phyloP scores from a whole-genome alignment of 2,113 vertebrate species.

The Drymodes brunneopygia region DNA sequence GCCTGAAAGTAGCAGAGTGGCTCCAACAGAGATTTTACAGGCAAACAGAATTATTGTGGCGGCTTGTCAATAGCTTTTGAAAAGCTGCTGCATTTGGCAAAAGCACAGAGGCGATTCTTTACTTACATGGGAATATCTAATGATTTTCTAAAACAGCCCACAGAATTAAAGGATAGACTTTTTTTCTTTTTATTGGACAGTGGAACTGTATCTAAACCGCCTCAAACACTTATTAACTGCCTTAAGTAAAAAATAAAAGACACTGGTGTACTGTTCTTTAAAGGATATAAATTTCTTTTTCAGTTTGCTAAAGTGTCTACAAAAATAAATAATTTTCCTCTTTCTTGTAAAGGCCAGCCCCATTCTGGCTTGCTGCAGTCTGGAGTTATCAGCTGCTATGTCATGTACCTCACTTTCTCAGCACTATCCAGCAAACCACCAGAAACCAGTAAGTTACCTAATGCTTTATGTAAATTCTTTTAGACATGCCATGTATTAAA shows the following conservation, averaged over 20 bases:
- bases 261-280: neutral
- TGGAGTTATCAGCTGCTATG: slow-evolving; percentile 93
- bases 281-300: neutral
- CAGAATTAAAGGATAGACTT: neutral
- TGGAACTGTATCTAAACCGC: neutral
- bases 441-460: slow-evolving; percentile 78
- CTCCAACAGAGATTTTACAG: neutral
- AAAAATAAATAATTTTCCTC: neutral
- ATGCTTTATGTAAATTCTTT: neutral
- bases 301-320: neutral
- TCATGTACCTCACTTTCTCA: slow-evolving; percentile 97
- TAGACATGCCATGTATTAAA: neutral
- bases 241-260: neutral
- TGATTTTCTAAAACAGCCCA: neutral
- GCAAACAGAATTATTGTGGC: neutral
- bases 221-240: neutral
- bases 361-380: slow-evolving; percentile 93
- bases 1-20: neutral
- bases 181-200: neutral
- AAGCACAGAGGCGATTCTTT: neutral
- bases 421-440: slow-evolving; percentile 92
- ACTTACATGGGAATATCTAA: neutral
- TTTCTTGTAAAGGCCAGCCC: slow-evolving; percentile 80
- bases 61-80: neutral
- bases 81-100: neutral